These are phyloP conservation scores for Mormyrus hasselquistii DNA, from an alignment of 2,797 vertebrate genomes.

Conservation along the genomic window DNA sequence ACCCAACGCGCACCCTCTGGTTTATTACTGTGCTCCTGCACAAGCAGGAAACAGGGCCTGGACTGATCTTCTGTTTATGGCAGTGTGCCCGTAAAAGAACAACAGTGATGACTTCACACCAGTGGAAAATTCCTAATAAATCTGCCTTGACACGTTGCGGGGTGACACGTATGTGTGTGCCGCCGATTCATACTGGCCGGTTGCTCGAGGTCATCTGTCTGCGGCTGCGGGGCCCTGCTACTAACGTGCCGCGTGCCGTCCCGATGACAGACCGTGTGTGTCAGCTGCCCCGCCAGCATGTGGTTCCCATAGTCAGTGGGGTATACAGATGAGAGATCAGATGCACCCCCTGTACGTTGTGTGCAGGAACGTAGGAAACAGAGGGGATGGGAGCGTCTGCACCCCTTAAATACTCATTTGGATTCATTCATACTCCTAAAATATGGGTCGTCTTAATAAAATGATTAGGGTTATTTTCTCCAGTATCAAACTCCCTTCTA, in stretches of 20 bases:
- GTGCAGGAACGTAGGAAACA: background rate
- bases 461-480: background rate
- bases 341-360: background rate
- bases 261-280: background rate
- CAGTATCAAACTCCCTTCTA: background rate
- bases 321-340: background rate
- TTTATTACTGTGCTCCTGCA: background rate
- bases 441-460: background rate
- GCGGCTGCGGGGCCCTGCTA: background rate
- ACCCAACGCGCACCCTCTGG: background rate
- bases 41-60: background rate
- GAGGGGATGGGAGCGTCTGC: background rate
- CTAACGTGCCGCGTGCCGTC: background rate
- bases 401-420: background rate
- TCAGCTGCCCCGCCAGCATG: background rate
- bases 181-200: background rate
- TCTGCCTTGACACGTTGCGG: background rate
- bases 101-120: background rate
- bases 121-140: conserved; percentile 1
- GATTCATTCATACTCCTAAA: background rate
- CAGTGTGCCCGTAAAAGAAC: background rate
- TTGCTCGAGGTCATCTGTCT: background rate
- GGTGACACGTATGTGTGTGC: background rate
- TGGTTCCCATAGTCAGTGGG: background rate
- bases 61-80: background rate